Conservation (phyloP, 2,797 vertebrate species). For the Mycteria americana region DNA sequence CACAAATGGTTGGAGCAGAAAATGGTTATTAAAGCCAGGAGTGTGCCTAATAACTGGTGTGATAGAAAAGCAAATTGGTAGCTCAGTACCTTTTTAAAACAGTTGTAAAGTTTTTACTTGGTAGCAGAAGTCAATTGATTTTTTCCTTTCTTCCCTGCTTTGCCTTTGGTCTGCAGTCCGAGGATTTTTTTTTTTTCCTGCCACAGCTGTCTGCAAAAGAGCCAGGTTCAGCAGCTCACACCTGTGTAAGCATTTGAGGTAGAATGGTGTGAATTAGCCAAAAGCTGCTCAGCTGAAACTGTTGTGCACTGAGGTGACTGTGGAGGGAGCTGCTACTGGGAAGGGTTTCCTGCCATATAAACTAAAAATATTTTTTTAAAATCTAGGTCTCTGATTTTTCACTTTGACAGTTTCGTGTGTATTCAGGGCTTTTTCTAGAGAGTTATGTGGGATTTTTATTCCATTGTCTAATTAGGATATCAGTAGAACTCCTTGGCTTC, state of each 20-base stretch:
- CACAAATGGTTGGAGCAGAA: constrained; percentile 29
- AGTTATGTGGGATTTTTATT: neutral
- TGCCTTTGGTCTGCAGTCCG: constrained; percentile 16
- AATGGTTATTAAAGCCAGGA: constrained; percentile 43
- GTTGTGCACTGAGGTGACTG: neutral
- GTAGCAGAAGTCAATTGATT: constrained; percentile 67
- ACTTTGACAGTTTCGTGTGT: neutral
- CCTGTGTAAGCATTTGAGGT: constrained; percentile 64
- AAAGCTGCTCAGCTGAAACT: neutral
- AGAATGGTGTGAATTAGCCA: constrained; percentile 35
- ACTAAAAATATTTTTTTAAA: neutral
- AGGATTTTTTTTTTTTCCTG: neutral
- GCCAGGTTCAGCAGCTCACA: constrained; percentile 51
- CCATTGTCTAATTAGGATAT: neutral
- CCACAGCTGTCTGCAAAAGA: constrained; percentile 45
- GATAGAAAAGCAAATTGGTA: constrained; percentile 66
- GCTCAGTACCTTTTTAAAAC: constrained; percentile 62
- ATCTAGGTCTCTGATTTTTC: neutral
- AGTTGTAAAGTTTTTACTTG: constrained; percentile 67
- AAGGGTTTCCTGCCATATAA: neutral
- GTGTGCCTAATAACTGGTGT: constrained; percentile 44
- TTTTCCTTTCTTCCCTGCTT: constrained; percentile 58
- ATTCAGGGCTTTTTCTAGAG: neutral
- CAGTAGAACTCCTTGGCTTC: neutral
- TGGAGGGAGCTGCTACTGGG: neutral